Evolutionary conservation across 35 echinoderm and acorn worm genomes (phyloP).

Genomic region (Acanthaster planci): DNA sequence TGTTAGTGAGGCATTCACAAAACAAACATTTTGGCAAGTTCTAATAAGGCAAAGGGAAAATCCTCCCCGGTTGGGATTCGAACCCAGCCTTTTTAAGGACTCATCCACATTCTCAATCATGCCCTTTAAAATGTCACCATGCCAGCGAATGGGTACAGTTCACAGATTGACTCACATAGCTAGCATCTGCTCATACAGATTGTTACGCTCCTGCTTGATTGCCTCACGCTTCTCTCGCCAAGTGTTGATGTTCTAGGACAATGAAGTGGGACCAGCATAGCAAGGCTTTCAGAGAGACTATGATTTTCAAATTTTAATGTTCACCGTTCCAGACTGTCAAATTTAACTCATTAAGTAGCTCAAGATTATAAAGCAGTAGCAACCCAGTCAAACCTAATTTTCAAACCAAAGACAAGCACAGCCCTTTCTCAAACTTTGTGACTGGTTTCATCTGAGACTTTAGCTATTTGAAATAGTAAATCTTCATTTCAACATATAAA

Average conservation of each 20-base stretch:
- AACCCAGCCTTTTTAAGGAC: not conserved
- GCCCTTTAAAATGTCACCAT: not conserved
- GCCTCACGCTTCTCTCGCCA: constrained; percentile 75
- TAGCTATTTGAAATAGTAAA: no score
- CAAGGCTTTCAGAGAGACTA: no score
- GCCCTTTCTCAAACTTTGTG: no score
- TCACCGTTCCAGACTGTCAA: not conserved
- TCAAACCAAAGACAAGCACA: no score
- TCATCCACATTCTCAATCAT: not conserved
- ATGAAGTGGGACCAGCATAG: not conserved
- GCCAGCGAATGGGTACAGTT: not conserved
- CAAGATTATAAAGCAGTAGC: no score
- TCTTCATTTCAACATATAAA: no score
- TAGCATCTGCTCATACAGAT: constrained; percentile 93
- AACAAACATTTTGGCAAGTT: no score
- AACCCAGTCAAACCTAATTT: no score
- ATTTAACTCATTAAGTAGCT: no score
- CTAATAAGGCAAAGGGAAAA: not conserved
- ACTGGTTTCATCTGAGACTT: no score
- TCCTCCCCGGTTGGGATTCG: not conserved
- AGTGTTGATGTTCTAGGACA: constrained; percentile 73
- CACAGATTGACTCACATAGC: constrained; percentile 74
- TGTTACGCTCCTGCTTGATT: constrained; percentile 82
- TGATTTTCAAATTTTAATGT: not conserved
- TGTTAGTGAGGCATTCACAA: no score